These are phyloP conservation scores for Ochropacha duplaris DNA, from an alignment of 2,888 invertebrate genomes.

Conservation along the genomic window DNA sequence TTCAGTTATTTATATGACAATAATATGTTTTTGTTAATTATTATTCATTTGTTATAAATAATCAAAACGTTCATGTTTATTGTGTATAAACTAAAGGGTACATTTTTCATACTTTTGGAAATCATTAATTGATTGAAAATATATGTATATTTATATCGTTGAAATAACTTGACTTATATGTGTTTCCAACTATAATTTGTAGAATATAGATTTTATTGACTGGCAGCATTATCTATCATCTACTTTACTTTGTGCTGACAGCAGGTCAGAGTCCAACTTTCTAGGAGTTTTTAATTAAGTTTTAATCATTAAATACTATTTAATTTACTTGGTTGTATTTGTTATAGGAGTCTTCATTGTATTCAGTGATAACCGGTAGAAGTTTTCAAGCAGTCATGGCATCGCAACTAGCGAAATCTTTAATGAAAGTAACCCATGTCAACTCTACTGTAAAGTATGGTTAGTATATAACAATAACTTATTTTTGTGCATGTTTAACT, in stretches of 20 bases:
- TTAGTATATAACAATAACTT: slow-evolving; percentile 32
- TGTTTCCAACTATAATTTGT: neutral
- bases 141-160: too few relatives aligned
- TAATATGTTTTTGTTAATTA: too few relatives aligned
- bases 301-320: slow-evolving; percentile 35
- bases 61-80: too few relatives aligned
- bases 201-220: neutral
- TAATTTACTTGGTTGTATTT: slow-evolving; percentile 26
- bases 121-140: too few relatives aligned
- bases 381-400: slow-evolving; percentile 58
- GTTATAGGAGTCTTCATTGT: slow-evolving; percentile 38
- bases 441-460: slow-evolving; percentile 71
- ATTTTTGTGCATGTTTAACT: slow-evolving; percentile 16
- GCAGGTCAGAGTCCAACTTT: slow-evolving; percentile 80
- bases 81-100: too few relatives aligned
- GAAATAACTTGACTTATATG: neutral
- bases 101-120: too few relatives aligned
- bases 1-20: too few relatives aligned
- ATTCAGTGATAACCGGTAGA: slow-evolving; percentile 29
- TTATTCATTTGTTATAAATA: too few relatives aligned
- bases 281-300: slow-evolving; percentile 46
- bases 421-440: slow-evolving; percentile 64
- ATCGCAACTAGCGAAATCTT: slow-evolving; percentile 72
- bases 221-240: neutral
- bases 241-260: slow-evolving; percentile 28